Conservation (phyloP, 2,888 invertebrate genomes). For the Drosophila vallismaia region DNA sequence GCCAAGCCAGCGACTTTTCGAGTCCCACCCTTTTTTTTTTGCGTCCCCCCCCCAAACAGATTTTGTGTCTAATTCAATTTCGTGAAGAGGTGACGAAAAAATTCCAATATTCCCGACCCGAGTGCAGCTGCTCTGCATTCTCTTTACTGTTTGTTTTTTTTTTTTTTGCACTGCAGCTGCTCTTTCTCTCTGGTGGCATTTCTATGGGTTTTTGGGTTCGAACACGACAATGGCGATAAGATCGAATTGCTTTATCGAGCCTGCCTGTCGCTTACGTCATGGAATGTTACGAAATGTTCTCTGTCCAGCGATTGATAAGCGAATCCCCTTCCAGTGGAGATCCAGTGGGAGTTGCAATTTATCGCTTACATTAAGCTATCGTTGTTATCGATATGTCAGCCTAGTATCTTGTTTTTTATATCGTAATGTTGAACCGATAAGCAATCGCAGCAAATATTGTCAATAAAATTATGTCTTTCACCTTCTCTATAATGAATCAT, state of each 20-base stretch:
- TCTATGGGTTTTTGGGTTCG: conserved; percentile 37
- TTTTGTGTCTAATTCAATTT: conserved; percentile 33
- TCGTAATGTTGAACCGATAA: not conserved
- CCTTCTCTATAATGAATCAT: too few relatives aligned
- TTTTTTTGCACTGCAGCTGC: conserved; percentile 29
- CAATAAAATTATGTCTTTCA: too few relatives aligned
- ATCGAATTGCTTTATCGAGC: conserved; percentile 49
- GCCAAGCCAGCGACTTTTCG: conserved; percentile 27
- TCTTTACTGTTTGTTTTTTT: conserved; percentile 1
- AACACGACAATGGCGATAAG: conserved; percentile 46
- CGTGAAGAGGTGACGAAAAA: conserved; percentile 32
- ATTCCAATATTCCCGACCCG: conserved; percentile 33
- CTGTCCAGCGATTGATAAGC: conserved; percentile 32
- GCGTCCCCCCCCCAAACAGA: not conserved
- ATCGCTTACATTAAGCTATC: not conserved
- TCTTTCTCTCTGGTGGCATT: conserved; percentile 31
- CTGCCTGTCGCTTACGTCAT: conserved; percentile 49
- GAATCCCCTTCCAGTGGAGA: conserved; percentile 6
- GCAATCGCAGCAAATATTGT: too few relatives aligned
- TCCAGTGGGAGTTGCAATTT: conserved; percentile 22
- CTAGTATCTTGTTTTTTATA: conserved; percentile 9
- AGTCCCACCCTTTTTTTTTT: conserved; percentile 23
- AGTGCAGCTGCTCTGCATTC: conserved; percentile 28
- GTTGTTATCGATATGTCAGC: conserved; percentile 17
- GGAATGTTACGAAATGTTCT: conserved; percentile 50